phyloP scores from a whole-genome alignment of 2,888 invertebrate genomes.

The Ophonus ardosiacus region DNA sequence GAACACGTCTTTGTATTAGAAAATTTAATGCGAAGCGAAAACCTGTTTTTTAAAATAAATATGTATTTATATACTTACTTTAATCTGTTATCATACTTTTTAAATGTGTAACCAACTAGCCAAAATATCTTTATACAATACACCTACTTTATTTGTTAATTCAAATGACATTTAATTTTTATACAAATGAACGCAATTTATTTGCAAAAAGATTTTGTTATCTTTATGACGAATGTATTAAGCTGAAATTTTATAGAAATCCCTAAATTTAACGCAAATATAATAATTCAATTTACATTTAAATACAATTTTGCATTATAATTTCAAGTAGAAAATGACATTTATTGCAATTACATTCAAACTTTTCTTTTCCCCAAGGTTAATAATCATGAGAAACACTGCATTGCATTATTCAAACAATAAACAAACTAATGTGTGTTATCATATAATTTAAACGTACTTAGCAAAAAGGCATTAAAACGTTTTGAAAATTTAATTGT shows the following conservation, averaged over 20 bases:
- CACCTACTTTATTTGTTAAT: no score
- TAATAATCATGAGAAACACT: neutral
- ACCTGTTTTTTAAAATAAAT: no score
- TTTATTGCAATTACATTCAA: neutral
- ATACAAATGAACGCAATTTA: neutral
- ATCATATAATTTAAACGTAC: slow-evolving; percentile 23
- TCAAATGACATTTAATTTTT: no score
- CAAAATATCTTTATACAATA: no score
- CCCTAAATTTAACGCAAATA: neutral
- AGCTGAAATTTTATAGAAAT: neutral
- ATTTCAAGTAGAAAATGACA: neutral
- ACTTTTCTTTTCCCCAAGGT: neutral
- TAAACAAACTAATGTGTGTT: neutral
- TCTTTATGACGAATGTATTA: slow-evolving; percentile 7
- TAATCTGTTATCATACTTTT: no score
- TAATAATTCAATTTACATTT: neutral
- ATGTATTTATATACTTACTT: no score
- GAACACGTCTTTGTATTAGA: no score
- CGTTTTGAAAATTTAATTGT: neutral
- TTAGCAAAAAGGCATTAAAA: slow-evolving; percentile 10
- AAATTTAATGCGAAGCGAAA: no score
- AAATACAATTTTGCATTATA: neutral
- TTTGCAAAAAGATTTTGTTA: slow-evolving; percentile 1
- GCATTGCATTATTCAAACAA: neutral
- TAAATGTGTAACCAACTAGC: no score